phyloP scores from a whole-genome alignment of 2,113 vertebrate genomes.

The Nicator chloris region DNA sequence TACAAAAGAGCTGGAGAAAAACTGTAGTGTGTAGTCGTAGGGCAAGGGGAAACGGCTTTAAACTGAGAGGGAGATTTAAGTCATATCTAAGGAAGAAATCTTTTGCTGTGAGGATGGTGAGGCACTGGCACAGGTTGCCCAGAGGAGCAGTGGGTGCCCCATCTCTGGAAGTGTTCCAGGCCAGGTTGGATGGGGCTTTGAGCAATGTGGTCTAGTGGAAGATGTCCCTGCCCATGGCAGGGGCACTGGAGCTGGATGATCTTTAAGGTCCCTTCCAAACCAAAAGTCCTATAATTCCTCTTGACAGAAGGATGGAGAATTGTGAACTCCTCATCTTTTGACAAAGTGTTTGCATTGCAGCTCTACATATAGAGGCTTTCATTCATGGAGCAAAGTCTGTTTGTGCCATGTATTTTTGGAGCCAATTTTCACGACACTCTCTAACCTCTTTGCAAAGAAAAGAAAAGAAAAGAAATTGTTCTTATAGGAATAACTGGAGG shows the following conservation, averaged over 20 bases:
- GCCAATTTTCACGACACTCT: background rate
- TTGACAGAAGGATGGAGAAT: background rate
- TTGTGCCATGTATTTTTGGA: background rate
- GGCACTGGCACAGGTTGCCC: background rate
- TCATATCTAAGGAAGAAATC: background rate
- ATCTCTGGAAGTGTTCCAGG: background rate
- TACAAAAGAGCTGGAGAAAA: background rate
- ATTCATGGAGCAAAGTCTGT: background rate
- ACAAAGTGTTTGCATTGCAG: background rate
- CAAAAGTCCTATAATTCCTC: background rate
- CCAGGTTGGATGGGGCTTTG: background rate
- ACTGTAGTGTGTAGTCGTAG: background rate
- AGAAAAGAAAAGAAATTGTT: background rate
- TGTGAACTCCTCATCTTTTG: background rate
- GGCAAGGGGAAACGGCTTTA: background rate
- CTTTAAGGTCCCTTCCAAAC: background rate
- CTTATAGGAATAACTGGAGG: background rate
- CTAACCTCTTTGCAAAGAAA: background rate
- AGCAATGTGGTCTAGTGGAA: background rate
- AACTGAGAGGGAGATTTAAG: background rate
- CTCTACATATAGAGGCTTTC: background rate
- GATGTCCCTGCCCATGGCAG: background rate
- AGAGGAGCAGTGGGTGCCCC: background rate
- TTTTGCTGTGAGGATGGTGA: background rate
- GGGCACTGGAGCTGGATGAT: background rate